Evolutionary conservation across 1,140 invertebrate genomes (phyloP).

Genomic region (Eumeta japonica): DNA sequence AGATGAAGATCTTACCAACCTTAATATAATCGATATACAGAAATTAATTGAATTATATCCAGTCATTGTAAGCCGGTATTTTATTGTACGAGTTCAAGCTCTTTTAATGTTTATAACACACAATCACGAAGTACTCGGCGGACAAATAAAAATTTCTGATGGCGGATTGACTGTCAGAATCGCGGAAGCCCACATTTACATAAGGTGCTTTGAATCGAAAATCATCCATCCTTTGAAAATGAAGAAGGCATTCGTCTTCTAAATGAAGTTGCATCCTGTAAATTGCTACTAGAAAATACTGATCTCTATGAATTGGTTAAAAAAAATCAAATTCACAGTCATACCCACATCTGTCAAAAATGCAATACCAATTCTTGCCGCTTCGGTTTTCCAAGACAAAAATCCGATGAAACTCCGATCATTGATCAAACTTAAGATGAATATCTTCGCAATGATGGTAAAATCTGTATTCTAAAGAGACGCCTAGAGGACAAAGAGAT

Average conservation of each 20-base stretch:
- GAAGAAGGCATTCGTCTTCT: neutral
- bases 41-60: slow-evolving; percentile 27
- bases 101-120: neutral
- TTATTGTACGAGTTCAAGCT: neutral
- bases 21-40: slow-evolving; percentile 23
- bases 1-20: slow-evolving; percentile 18
- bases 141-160: slow-evolving; percentile 2
- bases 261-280: slow-evolving; percentile 3
- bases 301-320: slow-evolving; percentile 1
- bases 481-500: neutral
- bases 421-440: neutral
- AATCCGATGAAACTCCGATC: neutral
- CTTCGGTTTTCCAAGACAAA: slow-evolving; percentile 3
- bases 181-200: slow-evolving; percentile 1
- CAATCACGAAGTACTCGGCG: neutral
- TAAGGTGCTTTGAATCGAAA: neutral
- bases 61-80: slow-evolving; percentile 18
- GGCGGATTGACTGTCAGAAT: slow-evolving; percentile 1
- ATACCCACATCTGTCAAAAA: slow-evolving; percentile 6
- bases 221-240: neutral
- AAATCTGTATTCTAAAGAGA: slow-evolving; percentile 2
- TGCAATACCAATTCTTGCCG: neutral
- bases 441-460: neutral
- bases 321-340: slow-evolving; percentile 3
- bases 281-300: neutral